Base-by-base conservation (phyloP, 2,888 invertebrate species). In the Mythimna impura region DNA sequence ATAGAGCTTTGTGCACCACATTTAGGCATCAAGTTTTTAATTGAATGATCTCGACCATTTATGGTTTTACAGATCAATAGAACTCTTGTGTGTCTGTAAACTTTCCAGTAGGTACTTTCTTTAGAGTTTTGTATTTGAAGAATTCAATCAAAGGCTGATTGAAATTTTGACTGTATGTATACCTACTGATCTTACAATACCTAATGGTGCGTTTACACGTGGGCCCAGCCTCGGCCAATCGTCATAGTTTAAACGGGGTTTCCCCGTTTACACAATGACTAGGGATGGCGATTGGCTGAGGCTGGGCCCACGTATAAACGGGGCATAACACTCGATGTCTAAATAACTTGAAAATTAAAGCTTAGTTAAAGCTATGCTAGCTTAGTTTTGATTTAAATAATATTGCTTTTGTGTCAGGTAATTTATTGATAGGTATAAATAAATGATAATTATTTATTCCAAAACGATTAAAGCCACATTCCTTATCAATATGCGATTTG, bases 401-500 rank as follows among this genome's bases (percentile, higher is more conserved):
- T 20, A 62, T 36, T 43, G 34, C 52, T 57, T 36, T 34, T 52
- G 34, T 73, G 4, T 60, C 22, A 36, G 20, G 47, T 52, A 76
- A 66, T 68, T 81, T 68, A 68, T 68, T 58, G 12, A 47, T 25
- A 30, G 1, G 9, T 55, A 55, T 43, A 54, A 52, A 62, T 57
- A 57, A 57, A 76, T 66, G 66, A 30, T 54, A 47, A 63, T 66
- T 78, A 78, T 82, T 79, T 79, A 82, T 72, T 71, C 20, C 55
- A 66, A 67, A 70, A 71, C 67, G 50, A 69, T 75, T 73, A 47
- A 73, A 70, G 43, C 66, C 57, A 58, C 80, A 83, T 80, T 79
- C 66, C 75, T 62, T 80, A 76, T 74, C 71, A 71, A 77, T 70
- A 66, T 66, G 36, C 67, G 63, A 76, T 85, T 80, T 81, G 73